A percentile compares a stretch with the other conserved stretches of the same genome.
These are phyloP conservation scores for Chaetoderma sp. DNA, from an alignment of 2,888 invertebrate species.

Conservation along the genomic window DNA sequence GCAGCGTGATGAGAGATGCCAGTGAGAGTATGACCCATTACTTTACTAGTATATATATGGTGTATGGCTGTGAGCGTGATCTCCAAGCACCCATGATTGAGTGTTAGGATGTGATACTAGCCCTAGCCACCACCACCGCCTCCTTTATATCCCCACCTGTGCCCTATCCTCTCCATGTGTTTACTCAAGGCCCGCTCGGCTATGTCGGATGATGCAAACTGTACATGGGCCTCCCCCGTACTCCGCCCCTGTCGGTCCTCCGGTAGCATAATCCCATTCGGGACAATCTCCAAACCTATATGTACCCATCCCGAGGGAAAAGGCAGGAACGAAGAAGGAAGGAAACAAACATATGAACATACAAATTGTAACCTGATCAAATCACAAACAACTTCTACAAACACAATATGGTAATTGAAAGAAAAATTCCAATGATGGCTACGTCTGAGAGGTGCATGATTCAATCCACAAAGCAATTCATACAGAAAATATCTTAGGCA, in stretches of 20 bases:
- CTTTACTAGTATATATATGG: background rate
- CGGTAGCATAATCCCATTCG: slow-evolving; percentile 96
- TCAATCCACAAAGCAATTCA: background rate
- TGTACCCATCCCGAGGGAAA: slow-evolving; percentile 42
- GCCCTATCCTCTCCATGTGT: slow-evolving; percentile 99
- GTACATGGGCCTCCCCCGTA: slow-evolving; percentile 98
- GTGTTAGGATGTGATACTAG: background rate
- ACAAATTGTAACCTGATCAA: background rate
- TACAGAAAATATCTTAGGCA: background rate
- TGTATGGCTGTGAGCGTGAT: too few relatives aligned
- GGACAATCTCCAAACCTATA: slow-evolving; percentile 92
- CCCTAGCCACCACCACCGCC: background rate
- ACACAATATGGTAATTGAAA: background rate
- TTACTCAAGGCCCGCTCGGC: slow-evolving; percentile 94
- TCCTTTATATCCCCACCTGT: slow-evolving; percentile 79
- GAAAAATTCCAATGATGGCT: too few relatives aligned
- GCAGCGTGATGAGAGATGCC: too few relatives aligned
- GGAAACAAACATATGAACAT: slow-evolving; percentile 25
- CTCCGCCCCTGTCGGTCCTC: slow-evolving; percentile 96
- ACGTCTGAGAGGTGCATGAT: background rate
- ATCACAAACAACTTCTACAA: background rate
- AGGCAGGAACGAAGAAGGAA: background rate
- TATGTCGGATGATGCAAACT: slow-evolving; percentile 95
- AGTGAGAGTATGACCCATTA: too few relatives aligned
- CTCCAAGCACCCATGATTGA: background rate